phyloP scores from a whole-genome alignment of 1,140 invertebrate species.

The Lordiphosa clarofinis region DNA sequence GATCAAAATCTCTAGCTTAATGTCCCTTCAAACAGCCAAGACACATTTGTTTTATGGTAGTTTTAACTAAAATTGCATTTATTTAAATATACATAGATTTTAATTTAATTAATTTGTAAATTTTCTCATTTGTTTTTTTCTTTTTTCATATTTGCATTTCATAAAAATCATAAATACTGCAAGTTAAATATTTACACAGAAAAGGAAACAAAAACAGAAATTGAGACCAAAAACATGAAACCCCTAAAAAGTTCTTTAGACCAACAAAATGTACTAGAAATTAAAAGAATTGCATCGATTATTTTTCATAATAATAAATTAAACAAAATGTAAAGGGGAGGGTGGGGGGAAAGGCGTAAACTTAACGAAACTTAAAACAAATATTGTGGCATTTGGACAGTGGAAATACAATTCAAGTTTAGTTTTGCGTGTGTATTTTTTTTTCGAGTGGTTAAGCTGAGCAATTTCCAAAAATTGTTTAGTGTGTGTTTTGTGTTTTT shows the following conservation, averaged over 20 bases:
- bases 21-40: too few species aligned
- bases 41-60: slow-evolving; percentile 15
- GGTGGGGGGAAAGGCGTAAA: too few species aligned
- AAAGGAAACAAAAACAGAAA: slow-evolving; percentile 12
- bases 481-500: slow-evolving; percentile 15
- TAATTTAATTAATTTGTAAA: slow-evolving; percentile 62
- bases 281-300: slow-evolving; percentile 13
- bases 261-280: slow-evolving; percentile 11
- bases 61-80: slow-evolving; percentile 77
- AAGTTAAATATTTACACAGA: slow-evolving; percentile 59
- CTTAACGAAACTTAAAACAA: too few species aligned
- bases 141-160: slow-evolving; percentile 23
- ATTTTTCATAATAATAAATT: slow-evolving; percentile 1
- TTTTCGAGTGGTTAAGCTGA: too few species aligned
- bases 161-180: slow-evolving; percentile 73
- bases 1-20: too few species aligned
- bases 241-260: slow-evolving; percentile 26
- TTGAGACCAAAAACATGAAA: slow-evolving; percentile 10
- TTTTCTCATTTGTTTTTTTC: slow-evolving; percentile 31
- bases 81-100: slow-evolving; percentile 69
- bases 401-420: neutral
- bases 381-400: slow-evolving; percentile 12
- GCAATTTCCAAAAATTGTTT: neutral
- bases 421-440: too few species aligned
- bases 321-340: too few species aligned